Base-by-base conservation (phyloP, 1,140 invertebrate species). In the Procambarus virginalis region DNA sequence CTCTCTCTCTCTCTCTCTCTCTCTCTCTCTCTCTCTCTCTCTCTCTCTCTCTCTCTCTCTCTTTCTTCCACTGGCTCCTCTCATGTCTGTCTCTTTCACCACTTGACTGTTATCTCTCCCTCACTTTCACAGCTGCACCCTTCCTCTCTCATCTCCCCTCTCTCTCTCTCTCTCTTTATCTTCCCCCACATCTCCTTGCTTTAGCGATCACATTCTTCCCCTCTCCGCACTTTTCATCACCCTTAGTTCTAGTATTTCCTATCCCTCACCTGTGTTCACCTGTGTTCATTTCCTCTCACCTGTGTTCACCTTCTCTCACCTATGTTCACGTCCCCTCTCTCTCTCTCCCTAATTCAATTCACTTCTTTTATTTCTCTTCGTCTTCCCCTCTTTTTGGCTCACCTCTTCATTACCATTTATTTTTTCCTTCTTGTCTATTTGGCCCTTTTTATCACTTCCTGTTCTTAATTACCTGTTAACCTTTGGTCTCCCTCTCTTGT, bases 1-100 rank as follows among this genome's bases (percentile, higher is more conserved):
- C 81, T 51, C 68, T 73, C 81, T 51, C 81, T 84, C 81, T 73
- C 64, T 84, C 45, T 73, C 68, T 73, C 68, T 73, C 81, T 84
- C 81, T 73, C 68, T 73, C 82, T 22, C 64, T 70, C 64, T 70
- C 64, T 70, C 60, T 68, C 45, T 73, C 82, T 73, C 82, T 73
- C 82, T 73, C 14, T 5, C 64, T n/a, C 64, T 73, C 8, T 14
- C 55, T 55, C 46, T n/a, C 51, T n/a, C 78, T 55, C 78, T 73
- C n/a, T 83, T 58, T 64, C 17, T 55, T 55, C 79, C n/a, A n/a
- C n/a, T n/a, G n/a, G n/a, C n/a, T n/a, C n/a, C n/a, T n/a, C n/a
- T n/a, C n/a, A n/a, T n/a, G n/a, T n/a, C n/a, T n/a, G n/a, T n/a
- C n/a, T n/a, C n/a, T n/a, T n/a, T n/a, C n/a, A n/a, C n/a, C n/a